Base-by-base conservation (phyloP, 2,888 invertebrate species). In the Dilophus febrilis region DNA sequence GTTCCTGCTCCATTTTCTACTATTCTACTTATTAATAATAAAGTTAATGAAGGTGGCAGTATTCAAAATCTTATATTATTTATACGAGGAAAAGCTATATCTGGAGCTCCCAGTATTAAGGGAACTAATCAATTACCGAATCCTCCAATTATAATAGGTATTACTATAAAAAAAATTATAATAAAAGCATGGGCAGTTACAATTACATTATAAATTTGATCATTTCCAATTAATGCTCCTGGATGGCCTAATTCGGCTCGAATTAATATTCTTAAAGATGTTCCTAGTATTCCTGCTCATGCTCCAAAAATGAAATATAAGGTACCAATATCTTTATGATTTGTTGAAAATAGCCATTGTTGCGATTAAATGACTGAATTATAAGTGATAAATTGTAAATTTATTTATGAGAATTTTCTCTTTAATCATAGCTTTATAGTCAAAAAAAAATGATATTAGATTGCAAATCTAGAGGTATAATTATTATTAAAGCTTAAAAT, bases 51-150 rank as follows among this genome's bases (percentile, higher is more conserved):
- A 0, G 78, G 76, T 0, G 77, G 77, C 12, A 84, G 47, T 40
- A 85, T 46, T 68, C 83, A 84, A 66, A 83, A 84, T 58, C 81
- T 82, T 71, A 83, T 74, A 66, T 82, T 83, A 71, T 85, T 84
- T 70, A 85, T 68, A 54, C 81, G 81, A 0, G 83, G 83, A 40
- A 82, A 84, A 8, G 78, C 77, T 67, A 85, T 83, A 70, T 86
- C 84, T 3, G 79, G 79, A 0, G 77, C 74, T 45, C 77, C 77
- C 53, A 84, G 50, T 67, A 84, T 79, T 61, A 84, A 49, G 4
- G 83, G 83, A 0, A 83, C 64, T 58, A 84, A 53, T 72, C 81
- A 84, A 61, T 86, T 86, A 44, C 84, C 84, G 67, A 85, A 85
- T 52, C 83, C 82, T 40, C 83, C 83, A 66, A 78, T 76, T 71